Conservation (phyloP, 2,113 vertebrate species). For the Ivindomyrus marchei region DNA sequence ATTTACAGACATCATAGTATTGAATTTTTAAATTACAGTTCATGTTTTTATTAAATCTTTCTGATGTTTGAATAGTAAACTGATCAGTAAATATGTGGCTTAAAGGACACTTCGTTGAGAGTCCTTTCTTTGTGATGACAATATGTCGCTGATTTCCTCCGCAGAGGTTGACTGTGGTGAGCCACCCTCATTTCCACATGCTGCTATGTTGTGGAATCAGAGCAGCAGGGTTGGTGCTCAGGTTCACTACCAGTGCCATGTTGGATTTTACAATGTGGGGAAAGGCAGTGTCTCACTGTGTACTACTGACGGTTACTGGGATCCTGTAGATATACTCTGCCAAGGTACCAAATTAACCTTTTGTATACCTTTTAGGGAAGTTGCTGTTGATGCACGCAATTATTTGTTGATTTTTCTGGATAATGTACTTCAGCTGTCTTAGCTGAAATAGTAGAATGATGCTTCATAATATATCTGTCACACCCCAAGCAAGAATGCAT, state of each 20-base stretch:
- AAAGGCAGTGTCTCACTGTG: conserved; percentile 53
- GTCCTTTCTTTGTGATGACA: neutral
- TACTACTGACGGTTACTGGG: conserved; percentile 44
- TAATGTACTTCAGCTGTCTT: neutral
- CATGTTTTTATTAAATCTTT: no score
- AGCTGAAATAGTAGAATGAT: neutral
- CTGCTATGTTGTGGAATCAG: conserved; percentile 49
- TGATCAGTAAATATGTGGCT: neutral
- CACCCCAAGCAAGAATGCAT: neutral
- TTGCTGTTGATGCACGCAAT: neutral
- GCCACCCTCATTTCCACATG: conserved; percentile 45
- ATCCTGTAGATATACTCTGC: conserved; percentile 44
- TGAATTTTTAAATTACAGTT: no score
- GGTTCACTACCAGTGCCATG: conserved; percentile 50
- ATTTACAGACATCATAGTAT: no score
- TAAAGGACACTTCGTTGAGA: neutral
- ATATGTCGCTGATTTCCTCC: conserved; percentile 7
- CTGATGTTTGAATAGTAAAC: neutral
- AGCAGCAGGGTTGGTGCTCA: conserved; percentile 42
- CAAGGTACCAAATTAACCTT: conserved; percentile 43
- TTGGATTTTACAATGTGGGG: conserved; percentile 49
- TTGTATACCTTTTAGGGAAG: neutral
- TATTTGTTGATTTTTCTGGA: neutral
- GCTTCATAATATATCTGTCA: neutral
- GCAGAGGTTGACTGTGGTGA: conserved; percentile 61